These are phyloP conservation scores for Peromyscus nudipes DNA, from an alignment of 2,797 vertebrate species.

Conservation along the genomic window DNA sequence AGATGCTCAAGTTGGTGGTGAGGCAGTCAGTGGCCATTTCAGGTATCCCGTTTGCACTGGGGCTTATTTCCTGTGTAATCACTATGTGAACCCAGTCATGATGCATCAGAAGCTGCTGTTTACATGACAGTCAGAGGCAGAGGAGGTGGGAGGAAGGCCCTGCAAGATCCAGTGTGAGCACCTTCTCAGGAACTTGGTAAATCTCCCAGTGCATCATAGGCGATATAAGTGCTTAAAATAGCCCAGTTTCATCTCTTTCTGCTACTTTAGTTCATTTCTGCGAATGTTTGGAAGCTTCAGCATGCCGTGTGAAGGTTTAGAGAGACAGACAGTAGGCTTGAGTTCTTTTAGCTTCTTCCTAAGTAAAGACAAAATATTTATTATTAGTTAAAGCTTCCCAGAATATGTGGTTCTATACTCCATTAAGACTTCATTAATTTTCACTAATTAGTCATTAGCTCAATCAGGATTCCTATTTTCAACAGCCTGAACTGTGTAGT, in stretches of 20 bases:
- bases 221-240: constrained; percentile 34
- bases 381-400: constrained; percentile 39
- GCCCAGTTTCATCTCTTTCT: constrained; percentile 8
- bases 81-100: background rate
- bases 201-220: background rate
- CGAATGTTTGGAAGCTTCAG: background rate
- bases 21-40: background rate
- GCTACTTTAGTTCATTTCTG: constrained; percentile 18
- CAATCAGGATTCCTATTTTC: constrained; percentile 26
- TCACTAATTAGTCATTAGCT: constrained; percentile 55
- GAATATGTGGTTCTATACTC: constrained; percentile 12
- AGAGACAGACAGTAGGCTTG: constrained; percentile 41
- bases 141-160: background rate
- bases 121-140: background rate
- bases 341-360: background rate
- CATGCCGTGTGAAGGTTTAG: constrained; percentile 15
- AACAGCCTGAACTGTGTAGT: constrained; percentile 21
- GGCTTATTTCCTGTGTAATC: constrained; percentile 23
- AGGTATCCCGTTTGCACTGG: background rate
- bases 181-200: background rate
- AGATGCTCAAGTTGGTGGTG: background rate
- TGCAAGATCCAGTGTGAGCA: background rate
- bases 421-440: constrained; percentile 50
- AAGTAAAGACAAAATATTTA: constrained; percentile 11
- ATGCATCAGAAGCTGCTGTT: background rate